Evolutionary conservation across 92 coral and sea anemone species (phyloP).

Genomic region (Zoanthus sociatus): DNA sequence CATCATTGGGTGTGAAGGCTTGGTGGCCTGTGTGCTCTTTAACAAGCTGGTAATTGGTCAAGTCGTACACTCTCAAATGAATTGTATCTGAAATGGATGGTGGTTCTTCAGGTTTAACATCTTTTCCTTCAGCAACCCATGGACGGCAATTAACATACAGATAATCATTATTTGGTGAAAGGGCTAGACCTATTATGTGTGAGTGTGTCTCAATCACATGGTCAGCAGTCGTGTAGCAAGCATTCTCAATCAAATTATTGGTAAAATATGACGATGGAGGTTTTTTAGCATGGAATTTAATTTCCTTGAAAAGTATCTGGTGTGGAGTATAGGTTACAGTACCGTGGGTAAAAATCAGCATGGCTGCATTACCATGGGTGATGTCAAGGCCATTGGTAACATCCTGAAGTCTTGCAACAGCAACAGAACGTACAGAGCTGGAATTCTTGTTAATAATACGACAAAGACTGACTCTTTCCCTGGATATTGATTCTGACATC

Average conservation of each 20-base stretch:
- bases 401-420: conserved; percentile 67
- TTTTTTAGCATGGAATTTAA: conserved; percentile 19
- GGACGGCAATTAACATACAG: conserved; percentile 90
- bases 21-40: conserved; percentile 78
- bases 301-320: conserved; percentile 75
- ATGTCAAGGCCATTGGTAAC: background rate
- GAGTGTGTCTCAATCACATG: conserved; percentile 79
- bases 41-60: conserved; percentile 68
- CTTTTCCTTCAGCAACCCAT: conserved; percentile 57
- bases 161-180: conserved; percentile 76
- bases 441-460: conserved; percentile 74
- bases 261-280: background rate
- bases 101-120: conserved; percentile 43
- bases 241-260: background rate
- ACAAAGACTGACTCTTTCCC: conserved; percentile 56
- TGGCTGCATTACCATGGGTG: conserved; percentile 20
- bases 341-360: conserved; percentile 85
- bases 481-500: background rate
- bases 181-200: conserved; percentile 82
- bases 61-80: conserved; percentile 73
- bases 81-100: conserved; percentile 78
- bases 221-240: conserved; percentile 59
- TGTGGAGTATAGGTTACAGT: conserved; percentile 82
- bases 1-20: conserved; percentile 85
- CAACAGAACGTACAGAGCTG: conserved; percentile 85